Base-by-base conservation (phyloP, 2,797 vertebrate species). In the Pseudochirops cupreus region DNA sequence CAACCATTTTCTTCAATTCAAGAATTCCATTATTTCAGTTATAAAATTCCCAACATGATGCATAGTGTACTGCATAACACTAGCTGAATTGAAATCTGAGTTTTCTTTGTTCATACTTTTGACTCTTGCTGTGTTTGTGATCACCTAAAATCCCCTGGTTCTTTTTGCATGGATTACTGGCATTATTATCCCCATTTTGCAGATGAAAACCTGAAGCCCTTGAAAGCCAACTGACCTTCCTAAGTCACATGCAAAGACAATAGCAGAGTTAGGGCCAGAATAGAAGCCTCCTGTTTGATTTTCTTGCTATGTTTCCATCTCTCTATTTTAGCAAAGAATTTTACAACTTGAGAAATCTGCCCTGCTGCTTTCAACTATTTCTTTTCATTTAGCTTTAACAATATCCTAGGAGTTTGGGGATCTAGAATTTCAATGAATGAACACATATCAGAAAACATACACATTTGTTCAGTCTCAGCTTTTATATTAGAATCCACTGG, bases 401-500 rank as follows among this genome's bases (percentile, higher is more conserved):
- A 0, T 50, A 87, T 50, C 74, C 74, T 87, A 87, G 74, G 74
- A 87, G 74, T 87, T 87, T 50, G 39, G 39, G 39, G 39, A 94
- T 57, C 21, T 95, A 21, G 11, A 53, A 95, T 95, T 92, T 87
- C 50, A 93, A 33, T 95, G 90, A 56, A 94, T 62, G 50, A 13
- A 94, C 94, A 90, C 92, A 91, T 91, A 74, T 93, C 24, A 95
- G 96, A 33, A 74, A 91, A 96, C 4, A 52, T 2, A 39, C 74
- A 87, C 3, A 54, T 39, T 93, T 98, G 58, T 96, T 95, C 95
- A 91, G 89, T 55, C 57, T 31, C 7, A 93, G 1, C 56, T 92
- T 97, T 82, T 95, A 96, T 50, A 91, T 89, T 39, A 93, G 93
- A 96, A 74, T 93, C 59, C 52, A 59, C 16, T 97, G 39, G 0